Evolutionary conservation across 2,888 invertebrate species (phyloP).

Genomic region (Chrysolina americana): DNA sequence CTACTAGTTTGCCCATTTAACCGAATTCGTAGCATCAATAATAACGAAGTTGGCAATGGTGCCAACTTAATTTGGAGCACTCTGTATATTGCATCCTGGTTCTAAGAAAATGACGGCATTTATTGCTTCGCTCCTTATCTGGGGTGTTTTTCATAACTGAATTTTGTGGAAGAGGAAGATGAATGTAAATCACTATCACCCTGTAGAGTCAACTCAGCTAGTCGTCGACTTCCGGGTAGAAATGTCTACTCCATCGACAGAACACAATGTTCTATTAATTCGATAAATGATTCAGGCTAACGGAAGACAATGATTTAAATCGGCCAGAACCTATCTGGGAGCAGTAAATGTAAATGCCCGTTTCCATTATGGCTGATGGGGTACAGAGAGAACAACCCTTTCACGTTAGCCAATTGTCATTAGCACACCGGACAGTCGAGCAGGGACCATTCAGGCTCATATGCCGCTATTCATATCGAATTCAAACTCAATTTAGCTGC

Average conservation of each 20-base stretch:
- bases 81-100: too few species aligned
- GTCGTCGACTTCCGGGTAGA: not conserved
- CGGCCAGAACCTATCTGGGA: slow-evolving; percentile 52
- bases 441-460: slow-evolving; percentile 58
- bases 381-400: slow-evolving; percentile 62
- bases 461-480: slow-evolving; percentile 65
- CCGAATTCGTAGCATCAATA: too few species aligned
- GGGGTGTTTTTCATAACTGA: too few species aligned
- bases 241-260: slow-evolving; percentile 26
- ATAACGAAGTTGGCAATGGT: too few species aligned
- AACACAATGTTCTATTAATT: slow-evolving; percentile 43
- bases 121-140: too few species aligned
- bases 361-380: slow-evolving; percentile 61
- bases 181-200: too few species aligned
- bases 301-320: slow-evolving; percentile 50
- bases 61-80: too few species aligned
- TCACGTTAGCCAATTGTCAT: slow-evolving; percentile 67
- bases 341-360: slow-evolving; percentile 64
- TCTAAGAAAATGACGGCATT: too few species aligned
- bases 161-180: too few species aligned
- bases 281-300: slow-evolving; percentile 45
- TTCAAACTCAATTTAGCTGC: slow-evolving; percentile 65
- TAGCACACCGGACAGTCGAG: slow-evolving; percentile 62
- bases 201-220: too few species aligned
- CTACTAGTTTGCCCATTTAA: too few species aligned